phyloP scores from a whole-genome alignment of 2,113 vertebrate genomes.

The Aptenodytes patagonicus region DNA sequence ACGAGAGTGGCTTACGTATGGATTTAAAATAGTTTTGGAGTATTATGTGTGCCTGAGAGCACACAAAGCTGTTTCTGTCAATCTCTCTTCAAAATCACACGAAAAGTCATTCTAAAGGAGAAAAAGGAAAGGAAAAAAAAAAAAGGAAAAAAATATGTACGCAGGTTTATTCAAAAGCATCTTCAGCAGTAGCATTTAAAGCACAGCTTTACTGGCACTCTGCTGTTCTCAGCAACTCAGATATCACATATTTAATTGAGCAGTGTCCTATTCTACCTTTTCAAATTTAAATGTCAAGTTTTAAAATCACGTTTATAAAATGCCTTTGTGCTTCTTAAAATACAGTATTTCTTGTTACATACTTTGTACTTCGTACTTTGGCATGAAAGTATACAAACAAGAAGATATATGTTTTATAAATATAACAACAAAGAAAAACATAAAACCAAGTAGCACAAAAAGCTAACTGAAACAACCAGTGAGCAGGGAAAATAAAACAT shows the following conservation, averaged over 20 bases:
- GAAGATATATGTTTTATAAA: background rate
- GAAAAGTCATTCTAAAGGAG: background rate
- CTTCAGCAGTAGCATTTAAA: background rate
- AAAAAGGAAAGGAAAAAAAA: background rate
- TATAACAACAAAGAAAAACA: background rate
- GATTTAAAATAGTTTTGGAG: background rate
- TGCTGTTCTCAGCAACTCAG: background rate
- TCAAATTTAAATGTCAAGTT: background rate
- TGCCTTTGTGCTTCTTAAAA: background rate
- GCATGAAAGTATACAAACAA: background rate
- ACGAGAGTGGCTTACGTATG: background rate
- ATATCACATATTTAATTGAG: background rate
- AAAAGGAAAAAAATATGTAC: background rate
- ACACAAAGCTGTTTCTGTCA: background rate
- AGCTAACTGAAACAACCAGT: background rate
- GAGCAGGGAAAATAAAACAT: background rate
- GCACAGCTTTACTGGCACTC: background rate
- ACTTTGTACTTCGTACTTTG: accelerated
- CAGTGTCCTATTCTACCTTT: background rate
- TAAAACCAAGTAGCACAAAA: background rate
- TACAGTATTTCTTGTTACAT: background rate
- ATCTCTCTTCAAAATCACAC: background rate
- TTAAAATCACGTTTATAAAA: background rate
- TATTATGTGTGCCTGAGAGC: background rate
- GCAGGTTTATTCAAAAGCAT: background rate